These are phyloP conservation scores for Condylostylus longicornis DNA, from an alignment of 1,140 invertebrate species.

Conservation along the genomic window DNA sequence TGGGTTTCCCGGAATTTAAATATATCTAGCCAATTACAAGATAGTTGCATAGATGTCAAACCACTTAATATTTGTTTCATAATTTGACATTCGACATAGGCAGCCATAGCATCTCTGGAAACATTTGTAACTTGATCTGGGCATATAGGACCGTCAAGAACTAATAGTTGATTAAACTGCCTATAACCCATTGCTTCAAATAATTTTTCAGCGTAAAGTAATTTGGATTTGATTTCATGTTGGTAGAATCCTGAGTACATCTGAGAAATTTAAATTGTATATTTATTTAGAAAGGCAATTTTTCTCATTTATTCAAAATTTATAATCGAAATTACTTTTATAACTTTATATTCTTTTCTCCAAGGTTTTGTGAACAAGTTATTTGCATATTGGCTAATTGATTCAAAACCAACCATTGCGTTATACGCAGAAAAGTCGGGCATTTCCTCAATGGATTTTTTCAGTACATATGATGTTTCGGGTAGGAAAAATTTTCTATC, in stretches of 20 bases:
- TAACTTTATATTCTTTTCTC: constrained; percentile 66
- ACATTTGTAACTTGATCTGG: constrained; percentile 63
- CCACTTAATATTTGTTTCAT: constrained; percentile 40
- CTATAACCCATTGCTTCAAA: constrained; percentile 71
- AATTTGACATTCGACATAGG: constrained; percentile 75
- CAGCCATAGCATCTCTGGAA: constrained; percentile 69
- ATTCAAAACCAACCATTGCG: constrained; percentile 64
- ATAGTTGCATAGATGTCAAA: constrained; percentile 14
- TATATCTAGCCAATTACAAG: constrained; percentile 48
- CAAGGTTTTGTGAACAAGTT: constrained; percentile 75
- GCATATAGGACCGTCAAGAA: constrained; percentile 58
- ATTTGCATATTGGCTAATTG: constrained; percentile 66
- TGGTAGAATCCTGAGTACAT: constrained; percentile 74
- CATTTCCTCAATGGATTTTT: constrained; percentile 49
- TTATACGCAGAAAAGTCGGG: constrained; percentile 63
- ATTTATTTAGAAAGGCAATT: neutral
- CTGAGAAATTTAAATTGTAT: constrained; percentile 34
- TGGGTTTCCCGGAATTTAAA: constrained; percentile 47
- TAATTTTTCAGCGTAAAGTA: constrained; percentile 56
- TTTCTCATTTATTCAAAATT: neutral
- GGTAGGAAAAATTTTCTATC: constrained; percentile 60
- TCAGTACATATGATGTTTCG: constrained; percentile 57
- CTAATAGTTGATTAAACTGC: constrained; percentile 30
- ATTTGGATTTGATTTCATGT: constrained; percentile 65
- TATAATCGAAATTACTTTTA: constrained; percentile 43